These are phyloP conservation scores for Heliconius hortense DNA, from an alignment of 2,888 invertebrate genomes.

Conservation along the genomic window DNA sequence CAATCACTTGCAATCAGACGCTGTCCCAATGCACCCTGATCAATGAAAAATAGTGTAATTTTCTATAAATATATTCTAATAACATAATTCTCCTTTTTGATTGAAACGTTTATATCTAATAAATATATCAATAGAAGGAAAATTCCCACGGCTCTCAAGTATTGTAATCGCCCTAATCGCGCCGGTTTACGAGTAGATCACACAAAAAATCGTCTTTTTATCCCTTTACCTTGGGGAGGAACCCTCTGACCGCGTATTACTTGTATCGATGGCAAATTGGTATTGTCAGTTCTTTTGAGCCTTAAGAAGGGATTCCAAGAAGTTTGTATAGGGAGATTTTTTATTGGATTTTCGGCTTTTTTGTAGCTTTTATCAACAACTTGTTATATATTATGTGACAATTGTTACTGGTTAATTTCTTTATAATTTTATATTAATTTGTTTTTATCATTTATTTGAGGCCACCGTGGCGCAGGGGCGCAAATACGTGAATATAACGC, in stretches of 20 bases:
- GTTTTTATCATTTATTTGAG: background rate
- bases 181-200: constrained; percentile 73
- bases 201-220: constrained; percentile 74
- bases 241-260: constrained; percentile 59
- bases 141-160: constrained; percentile 60
- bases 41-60: background rate
- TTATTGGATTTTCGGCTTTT: constrained; percentile 52
- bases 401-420: background rate
- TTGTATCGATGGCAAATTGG: constrained; percentile 79
- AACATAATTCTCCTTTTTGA: background rate
- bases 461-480: background rate
- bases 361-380: constrained; percentile 18
- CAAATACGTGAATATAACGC: background rate
- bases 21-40: background rate
- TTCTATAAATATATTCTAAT: background rate
- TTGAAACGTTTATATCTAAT: background rate
- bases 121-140: constrained; percentile 19
- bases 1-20: background rate
- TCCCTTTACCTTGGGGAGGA: constrained; percentile 64
- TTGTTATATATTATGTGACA: background rate
- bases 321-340: constrained; percentile 60
- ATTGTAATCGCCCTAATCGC: constrained; percentile 62
- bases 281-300: constrained; percentile 64
- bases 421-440: background rate
- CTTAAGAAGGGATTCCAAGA: constrained; percentile 62